Percentiles rank a stretch among this genome's conserved stretches.
These are phyloP conservation scores for Rhizomys pruinosus DNA, from an alignment of 2,113 vertebrate species.

Conservation along the genomic window DNA sequence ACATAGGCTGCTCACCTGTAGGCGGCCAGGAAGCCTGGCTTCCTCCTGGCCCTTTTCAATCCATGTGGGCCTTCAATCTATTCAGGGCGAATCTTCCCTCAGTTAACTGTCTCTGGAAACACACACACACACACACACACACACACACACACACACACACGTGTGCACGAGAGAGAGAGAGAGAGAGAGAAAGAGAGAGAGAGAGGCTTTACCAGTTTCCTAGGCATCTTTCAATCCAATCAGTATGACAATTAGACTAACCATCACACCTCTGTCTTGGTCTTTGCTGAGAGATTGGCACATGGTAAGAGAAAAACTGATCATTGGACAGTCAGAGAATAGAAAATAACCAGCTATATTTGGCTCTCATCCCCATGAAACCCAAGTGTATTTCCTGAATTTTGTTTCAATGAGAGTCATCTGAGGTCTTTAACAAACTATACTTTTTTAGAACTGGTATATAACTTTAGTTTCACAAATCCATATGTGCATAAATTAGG, in stretches of 20 bases:
- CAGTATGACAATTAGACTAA: too few relatives aligned
- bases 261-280: background rate
- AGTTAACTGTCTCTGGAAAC: background rate
- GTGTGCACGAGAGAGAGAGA: too few relatives aligned
- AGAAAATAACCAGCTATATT: too few relatives aligned
- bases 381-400: background rate
- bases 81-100: background rate
- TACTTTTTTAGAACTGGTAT: background rate
- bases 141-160: too few relatives aligned
- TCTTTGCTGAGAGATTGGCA: too few relatives aligned
- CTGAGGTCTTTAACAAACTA: slow-evolving; percentile 16
- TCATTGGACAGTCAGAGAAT: background rate
- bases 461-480: background rate
- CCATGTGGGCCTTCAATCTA: background rate
- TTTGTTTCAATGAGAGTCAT: background rate
- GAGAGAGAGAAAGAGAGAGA: too few relatives aligned
- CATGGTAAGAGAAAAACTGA: background rate
- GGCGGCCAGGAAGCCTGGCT: background rate
- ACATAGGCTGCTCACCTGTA: background rate
- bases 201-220: background rate
- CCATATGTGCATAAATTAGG: background rate
- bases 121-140: too few relatives aligned
- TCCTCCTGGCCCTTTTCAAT: background rate
- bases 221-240: too few relatives aligned
- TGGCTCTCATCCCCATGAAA: background rate